Evolutionary conservation across 2,113 vertebrate genomes (phyloP), one percentile per base, ranked within the genome.

Genomic region (Recurvirostra avosetta): DNA sequence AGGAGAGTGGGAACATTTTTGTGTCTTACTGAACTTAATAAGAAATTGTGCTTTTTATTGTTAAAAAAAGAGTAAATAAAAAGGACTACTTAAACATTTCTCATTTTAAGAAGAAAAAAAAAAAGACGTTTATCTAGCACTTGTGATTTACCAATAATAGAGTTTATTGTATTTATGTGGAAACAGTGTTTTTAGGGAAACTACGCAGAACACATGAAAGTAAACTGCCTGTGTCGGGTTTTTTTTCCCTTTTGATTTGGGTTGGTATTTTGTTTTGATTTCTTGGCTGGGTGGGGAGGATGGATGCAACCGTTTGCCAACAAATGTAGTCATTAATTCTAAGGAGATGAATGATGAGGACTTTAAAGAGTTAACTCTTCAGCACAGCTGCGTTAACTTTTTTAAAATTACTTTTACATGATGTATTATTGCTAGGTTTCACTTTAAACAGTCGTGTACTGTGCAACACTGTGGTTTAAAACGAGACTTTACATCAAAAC

Each of bases 131-230:
- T 98, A 98, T 98, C 98, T 98, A 99, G 98, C 98, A 98, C 98
- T 99, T 99, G 98, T 98, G 98, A 98, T 98, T 98, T 97, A 98
- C 98, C 98, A 94, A 97, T 97, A 93, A 88, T 96, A 97, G 97
- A 97, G 97, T 97, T 97, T 97, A 98, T 98, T 98, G 99, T 99
- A 99, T 99, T 99, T 99, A 98, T 98, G 98, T 99, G 99, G 98
- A 98, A 98, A 97, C 97, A 95, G 98, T 98, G 98, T 98, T 99
- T 95, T 97, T 97, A 96, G 98, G 98, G 98, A 92, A 95, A 97
- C 97, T 97, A 93, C 94, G 50, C 97, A 85, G 92, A 98, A 96
- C 96, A 96, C 94, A 66, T 66, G 22, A 30, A 92, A 95, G 95
- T 97, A 97, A 97, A 96, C 97, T 95, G 97, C 98, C 97, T 97